Base-by-base conservation (phyloP, 2,113 vertebrate genomes). In the Siphamia tubifer region DNA sequence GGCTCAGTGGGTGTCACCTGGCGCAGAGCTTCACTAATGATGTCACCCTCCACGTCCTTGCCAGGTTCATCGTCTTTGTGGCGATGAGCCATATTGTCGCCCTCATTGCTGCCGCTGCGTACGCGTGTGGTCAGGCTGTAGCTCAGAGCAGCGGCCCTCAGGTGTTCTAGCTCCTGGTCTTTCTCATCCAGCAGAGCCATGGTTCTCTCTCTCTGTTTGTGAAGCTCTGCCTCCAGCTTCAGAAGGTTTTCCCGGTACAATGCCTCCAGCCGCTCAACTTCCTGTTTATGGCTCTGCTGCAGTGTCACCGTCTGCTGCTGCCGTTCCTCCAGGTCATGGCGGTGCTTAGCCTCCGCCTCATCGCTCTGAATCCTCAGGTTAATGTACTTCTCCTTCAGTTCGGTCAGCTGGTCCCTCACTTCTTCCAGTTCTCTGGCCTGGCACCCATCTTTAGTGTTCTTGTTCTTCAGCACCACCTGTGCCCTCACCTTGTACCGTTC, bases 401-500 rank as follows among this genome's bases (percentile, higher is more conserved):
- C 96, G 0, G 92, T 74, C 61, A 98, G 93, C 88, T 96, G 96
- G 55, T 95, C 94, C 3, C 93, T 94, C 0, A 91, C 86, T 16
- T 94, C 95, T 91, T 96, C 95, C 84, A 98, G 92, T 47, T 99
- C 97, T 47, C 86, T 92, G 0, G 91, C 91, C 82, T 93, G 81
- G 8, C 75, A 92, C 6, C 94, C 91, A 0, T 98, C 97, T 67
- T 94, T 95, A 51, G 66, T 40, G 0, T 90, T 94, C 78, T 96
- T 98, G 90, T 90, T 95, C 84, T 97, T 98, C 9, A 98, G 91
- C 8, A 96, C 95, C 5, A 95, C 94, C 67, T 98, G 96, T 0
- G 95, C 96, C 21, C 96, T 90, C 76, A 88, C 81, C 89, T 99
- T 98, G 90, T 97, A 98, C 38, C 96, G 92, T 47, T 98, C 97